Evolutionary conservation across 1,140 invertebrate genomes (phyloP).

Genomic region (Camponotus floridanus): DNA sequence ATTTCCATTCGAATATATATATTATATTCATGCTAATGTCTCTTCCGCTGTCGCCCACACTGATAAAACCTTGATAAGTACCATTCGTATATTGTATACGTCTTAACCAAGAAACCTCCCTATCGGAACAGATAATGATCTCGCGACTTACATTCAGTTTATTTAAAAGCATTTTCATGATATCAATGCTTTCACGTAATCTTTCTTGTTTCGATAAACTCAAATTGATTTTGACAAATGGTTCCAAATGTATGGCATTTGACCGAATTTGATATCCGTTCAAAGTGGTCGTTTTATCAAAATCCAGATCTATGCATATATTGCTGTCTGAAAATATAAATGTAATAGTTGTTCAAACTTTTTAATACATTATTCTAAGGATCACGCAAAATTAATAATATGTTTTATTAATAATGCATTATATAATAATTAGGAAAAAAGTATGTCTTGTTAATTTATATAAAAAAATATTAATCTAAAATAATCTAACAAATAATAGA

Average conservation of each 20-base stretch:
- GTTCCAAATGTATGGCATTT: conserved; percentile 57
- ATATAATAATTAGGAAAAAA: neutral
- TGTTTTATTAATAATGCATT: neutral
- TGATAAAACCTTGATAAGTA: no score
- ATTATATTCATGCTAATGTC: no score
- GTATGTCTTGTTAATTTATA: neutral
- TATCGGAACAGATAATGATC: conserved; percentile 7
- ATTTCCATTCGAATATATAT: no score
- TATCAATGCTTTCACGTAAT: conserved; percentile 65
- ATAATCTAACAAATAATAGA: neutral
- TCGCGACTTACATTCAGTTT: conserved; percentile 42
- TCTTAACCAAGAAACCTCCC: conserved; percentile 35
- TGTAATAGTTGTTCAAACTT: neutral
- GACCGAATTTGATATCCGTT: conserved; percentile 60
- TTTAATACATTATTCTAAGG: neutral
- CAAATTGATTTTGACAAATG: conserved; percentile 25
- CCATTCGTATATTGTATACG: conserved; percentile 57
- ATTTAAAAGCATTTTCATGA: conserved; percentile 51
- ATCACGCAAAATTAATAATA: neutral
- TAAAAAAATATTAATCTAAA: neutral
- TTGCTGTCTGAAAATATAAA: conserved; percentile 3
- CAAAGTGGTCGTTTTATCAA: conserved; percentile 58
- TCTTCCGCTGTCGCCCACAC: no score
- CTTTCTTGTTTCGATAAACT: neutral
- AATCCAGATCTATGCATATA: conserved; percentile 54